Base-by-base conservation (phyloP, 2,113 vertebrate genomes). In the Accipiter cooperii region DNA sequence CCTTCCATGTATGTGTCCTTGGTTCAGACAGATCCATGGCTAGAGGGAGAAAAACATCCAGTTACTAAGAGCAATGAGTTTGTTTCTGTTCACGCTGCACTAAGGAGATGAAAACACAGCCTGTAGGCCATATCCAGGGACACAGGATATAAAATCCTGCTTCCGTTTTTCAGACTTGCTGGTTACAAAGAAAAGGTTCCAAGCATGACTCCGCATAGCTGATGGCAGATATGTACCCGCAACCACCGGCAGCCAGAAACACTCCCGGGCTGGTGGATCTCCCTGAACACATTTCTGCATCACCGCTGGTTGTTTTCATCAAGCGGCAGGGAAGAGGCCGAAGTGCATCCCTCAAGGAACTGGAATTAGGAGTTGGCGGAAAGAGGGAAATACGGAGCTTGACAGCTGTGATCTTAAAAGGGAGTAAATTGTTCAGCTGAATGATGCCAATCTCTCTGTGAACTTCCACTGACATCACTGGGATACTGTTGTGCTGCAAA, bases 391-490 rank as follows among this genome's bases (percentile, higher is more conserved):
- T 63, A 63, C 6, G 65, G 84, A 90, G 29, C 40, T 90, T 16
- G 4, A 66, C 85, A 78, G 65, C 38, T 90, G 54, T 63, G 55
- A 80, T 96, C 70, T 93, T 90, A 88, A 87, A 95, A 94, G 58
- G 71, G 78, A 97, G 75, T 24, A 95, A 93, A 84, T 74, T 91
- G 60, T 94, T 91, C 54, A 83, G 68, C 55, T 93, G 87, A 95
- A 80, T 86, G 96, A 93, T 88, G 93, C 64, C 1, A 2, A 95
- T 94, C 81, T 85, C 86, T 49, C 70, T 81, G 74, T 96, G 96
- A 97, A 96, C 95, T 91, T 88, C 94, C 94, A 96, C 73, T 95
- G 91, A 93, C 92, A 96, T 95, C 86, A 91, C 86, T 82, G 80
- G 80, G 77, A 94, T 75, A 79, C 52, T 90, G 69, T 89, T 93